Base-by-base conservation (phyloP, 2,113 vertebrate species). In the Chelonoidis abingdonii region DNA sequence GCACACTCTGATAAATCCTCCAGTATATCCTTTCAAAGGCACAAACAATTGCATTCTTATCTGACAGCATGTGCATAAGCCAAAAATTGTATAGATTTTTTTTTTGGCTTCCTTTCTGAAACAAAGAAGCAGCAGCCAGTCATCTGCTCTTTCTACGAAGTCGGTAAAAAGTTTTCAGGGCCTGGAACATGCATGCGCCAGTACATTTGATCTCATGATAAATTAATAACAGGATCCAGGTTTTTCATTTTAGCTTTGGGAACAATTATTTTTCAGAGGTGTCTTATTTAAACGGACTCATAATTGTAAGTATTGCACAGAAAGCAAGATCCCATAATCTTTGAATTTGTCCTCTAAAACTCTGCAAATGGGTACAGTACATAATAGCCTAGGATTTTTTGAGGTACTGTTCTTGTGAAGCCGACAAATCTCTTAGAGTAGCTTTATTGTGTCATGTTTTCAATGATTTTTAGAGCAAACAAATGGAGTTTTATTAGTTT, bases 401-500 rank as follows among this genome's bases (percentile, higher is more conserved):
- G 3, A 62, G 59, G 81, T 85, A 84, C 44, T 13, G 56, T 85
- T 87, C 75, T 81, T 80, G 88, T 72, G 69, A 96, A 91, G 25
- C 5, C 92, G 57, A 2, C n/a, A 50, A 38, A 84, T 88, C n/a
- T 90, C 53, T 93, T 89, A 80, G 50, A 94, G 27, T 82, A 96
- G 87, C 13, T 90, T 96, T 47, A 94, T 89, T 76, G 38, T 93
- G 88, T 52, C 56, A 52, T 2, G 0, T n/a, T 89, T 97, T 96
- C 82, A 95, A 82, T 92, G 97, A 81, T 83, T 96, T 97, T 86
- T 93, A 75, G 65, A 97, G 83, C 49, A 90, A 97, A 96, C 44
- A 94, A 92, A 82, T 22, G 35, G 76, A 59, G 0, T 79, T 97
- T 47, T 90, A 75, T 78, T 97, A 57, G 79, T 27, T 97, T 97